A percentile compares a stretch with the other conserved stretches of the same genome.
phyloP scores from a whole-genome alignment of 2,113 vertebrate genomes.

The Gadus macrocephalus region DNA sequence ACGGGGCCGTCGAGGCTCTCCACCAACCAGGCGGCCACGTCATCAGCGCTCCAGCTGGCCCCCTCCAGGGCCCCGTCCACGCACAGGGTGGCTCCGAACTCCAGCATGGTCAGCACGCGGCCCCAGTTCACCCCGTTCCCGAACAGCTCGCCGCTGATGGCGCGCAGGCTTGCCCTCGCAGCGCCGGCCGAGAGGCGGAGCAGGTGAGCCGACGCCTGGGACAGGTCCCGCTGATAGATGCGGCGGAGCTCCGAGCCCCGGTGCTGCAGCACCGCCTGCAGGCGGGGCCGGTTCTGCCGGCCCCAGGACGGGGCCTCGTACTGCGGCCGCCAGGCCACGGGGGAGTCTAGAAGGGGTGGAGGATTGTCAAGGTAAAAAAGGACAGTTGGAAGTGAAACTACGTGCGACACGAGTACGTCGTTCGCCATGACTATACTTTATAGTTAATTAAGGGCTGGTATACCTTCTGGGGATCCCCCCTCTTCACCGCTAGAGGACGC shows the following conservation, averaged over 20 bases:
- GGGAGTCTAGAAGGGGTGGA: no score
- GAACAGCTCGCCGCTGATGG: conserved; percentile 86
- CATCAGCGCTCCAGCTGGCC: conserved; percentile 80
- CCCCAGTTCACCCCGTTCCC: conserved; percentile 92
- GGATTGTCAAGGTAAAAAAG: no score
- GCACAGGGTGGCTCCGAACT: conserved; percentile 86
- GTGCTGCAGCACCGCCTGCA: conserved; percentile 77
- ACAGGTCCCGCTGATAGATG: conserved; percentile 77
- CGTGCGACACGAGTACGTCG: background rate
- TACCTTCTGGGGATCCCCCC: conserved; percentile 15
- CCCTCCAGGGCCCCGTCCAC: conserved; percentile 81
- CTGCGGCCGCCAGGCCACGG: conserved; percentile 1
- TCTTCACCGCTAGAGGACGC: conserved; percentile 8
- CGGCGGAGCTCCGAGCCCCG: conserved; percentile 80
- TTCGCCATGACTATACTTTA: no score
- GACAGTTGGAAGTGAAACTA: no score
- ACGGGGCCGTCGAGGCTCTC: conserved; percentile 86
- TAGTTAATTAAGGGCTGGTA: background rate
- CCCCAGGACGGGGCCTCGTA: conserved; percentile 14
- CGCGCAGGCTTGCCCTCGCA: conserved; percentile 74
- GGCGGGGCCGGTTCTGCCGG: conserved; percentile 29
- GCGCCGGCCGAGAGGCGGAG: conserved; percentile 74
- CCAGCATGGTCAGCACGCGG: conserved; percentile 88
- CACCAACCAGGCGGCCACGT: conserved; percentile 85
- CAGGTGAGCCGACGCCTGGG: conserved; percentile 73